Evolutionary conservation across 2,113 vertebrate species (phyloP).

Genomic region (Cranoglanis bouderius): DNA sequence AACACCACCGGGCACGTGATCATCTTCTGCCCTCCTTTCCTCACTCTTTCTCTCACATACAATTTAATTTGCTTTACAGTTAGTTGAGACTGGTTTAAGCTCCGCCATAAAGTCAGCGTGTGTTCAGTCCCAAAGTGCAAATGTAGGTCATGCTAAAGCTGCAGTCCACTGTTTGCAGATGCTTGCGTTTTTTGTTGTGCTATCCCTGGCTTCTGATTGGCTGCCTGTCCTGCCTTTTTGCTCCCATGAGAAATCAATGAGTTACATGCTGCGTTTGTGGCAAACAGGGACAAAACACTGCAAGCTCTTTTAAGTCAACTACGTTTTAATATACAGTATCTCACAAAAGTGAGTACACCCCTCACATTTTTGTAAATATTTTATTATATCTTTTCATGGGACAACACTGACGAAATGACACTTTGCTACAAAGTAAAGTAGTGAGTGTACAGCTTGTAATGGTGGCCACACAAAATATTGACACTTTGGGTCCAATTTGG

Average conservation of each 20-base stretch:
- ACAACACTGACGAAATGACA: too few species aligned
- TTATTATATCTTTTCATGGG: too few species aligned
- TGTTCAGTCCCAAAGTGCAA: slow-evolving; percentile 33
- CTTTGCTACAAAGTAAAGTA: too few species aligned
- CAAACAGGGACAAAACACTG: not conserved
- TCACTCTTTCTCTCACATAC: not conserved
- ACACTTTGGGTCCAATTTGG: too few species aligned
- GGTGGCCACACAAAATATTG: too few species aligned
- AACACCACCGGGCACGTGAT: not conserved
- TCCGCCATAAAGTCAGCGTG: slow-evolving; percentile 43
- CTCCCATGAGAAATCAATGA: slow-evolving; percentile 36
- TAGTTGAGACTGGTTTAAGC: slow-evolving; percentile 19
- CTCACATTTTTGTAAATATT: too few species aligned
- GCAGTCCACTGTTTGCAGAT: slow-evolving; percentile 47
- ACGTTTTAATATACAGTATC: not conserved
- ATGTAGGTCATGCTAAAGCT: slow-evolving; percentile 61
- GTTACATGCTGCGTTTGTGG: not conserved
- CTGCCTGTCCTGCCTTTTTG: slow-evolving; percentile 7
- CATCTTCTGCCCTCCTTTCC: not conserved
- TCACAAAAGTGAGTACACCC: too few species aligned
- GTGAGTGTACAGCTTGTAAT: too few species aligned
- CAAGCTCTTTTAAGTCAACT: not conserved
- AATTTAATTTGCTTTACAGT: not conserved
- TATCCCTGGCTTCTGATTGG: slow-evolving; percentile 47
- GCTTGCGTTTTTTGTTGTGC: slow-evolving; percentile 29